Evolutionary conservation across 2,113 vertebrate genomes (phyloP), one percentile per base, ranked within the genome.

Genomic region (Pipra filicauda): DNA sequence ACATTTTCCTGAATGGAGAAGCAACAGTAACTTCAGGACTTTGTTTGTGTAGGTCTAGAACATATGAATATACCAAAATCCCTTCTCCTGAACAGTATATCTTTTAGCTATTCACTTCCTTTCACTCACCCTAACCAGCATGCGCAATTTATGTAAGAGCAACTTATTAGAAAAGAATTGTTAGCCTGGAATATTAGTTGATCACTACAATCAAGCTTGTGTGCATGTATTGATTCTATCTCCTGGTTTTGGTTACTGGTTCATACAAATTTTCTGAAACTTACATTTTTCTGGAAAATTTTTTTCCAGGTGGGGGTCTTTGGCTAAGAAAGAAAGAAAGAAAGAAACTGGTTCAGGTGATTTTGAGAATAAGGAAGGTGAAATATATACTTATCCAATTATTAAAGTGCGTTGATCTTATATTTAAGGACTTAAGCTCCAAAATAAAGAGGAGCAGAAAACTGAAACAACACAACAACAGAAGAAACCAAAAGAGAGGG

Each of bases 221-320:
- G 73, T 92, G 73, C 67, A 71, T 61, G 13, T 95, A 91, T 84
- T 11, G 5, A 90, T 37, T 92, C 93, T 96, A 86, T 91, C 62
- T 92, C 92, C 92, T 96, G 35, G 16, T 26, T 96, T 96, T 93
- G 92, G 69, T 96, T 94, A 96, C 79, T 93, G 85, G 91, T 95
- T 96, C 76, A 96, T 82, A 96, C 95, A 96, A 96, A 93, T 95
- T 94, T 96, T 96, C 95, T 97, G 92, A 96, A 97, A 96, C 96
- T 95, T 95, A 97, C 95, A 96, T 96, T 96, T 97, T 96, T 97
- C 92, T 97, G 96, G 95, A 97, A 97, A 95, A 96, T 97, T 96
- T 97, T 97, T 96, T 97, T 96, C 96, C 95, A 97, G 93, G 96
- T 96, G 95, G 95, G 96, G 82, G 96, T 96, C 93, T 97, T 96